These are phyloP conservation scores for Lasiurus cinereus DNA, from an alignment of 2,113 vertebrate species.

Conservation along the genomic window DNA sequence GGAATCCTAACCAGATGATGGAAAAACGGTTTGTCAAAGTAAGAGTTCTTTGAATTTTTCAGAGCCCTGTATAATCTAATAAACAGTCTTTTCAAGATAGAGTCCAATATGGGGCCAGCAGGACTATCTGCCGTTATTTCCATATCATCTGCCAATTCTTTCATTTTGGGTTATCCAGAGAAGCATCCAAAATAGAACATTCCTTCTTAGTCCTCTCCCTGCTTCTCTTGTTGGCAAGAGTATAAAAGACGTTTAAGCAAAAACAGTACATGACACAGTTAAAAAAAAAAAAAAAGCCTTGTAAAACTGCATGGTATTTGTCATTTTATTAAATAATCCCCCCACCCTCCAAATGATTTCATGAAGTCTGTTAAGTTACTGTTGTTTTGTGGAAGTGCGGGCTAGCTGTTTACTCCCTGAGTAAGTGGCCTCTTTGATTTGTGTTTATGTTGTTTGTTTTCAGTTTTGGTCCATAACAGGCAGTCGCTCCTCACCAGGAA, in stretches of 20 bases:
- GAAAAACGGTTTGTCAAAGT: slow-evolving; percentile 85
- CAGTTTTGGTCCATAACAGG: background rate
- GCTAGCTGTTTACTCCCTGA: slow-evolving; percentile 55
- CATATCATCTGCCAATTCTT: slow-evolving; percentile 75
- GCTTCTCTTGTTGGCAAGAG: slow-evolving; percentile 75
- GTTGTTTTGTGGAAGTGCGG: slow-evolving; percentile 64
- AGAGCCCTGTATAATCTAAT: slow-evolving; percentile 80
- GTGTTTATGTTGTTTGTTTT: slow-evolving; percentile 56
- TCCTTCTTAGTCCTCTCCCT: slow-evolving; percentile 7
- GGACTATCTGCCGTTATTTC: slow-evolving; percentile 81
- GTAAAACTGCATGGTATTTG: slow-evolving; percentile 71
- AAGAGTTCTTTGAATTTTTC: slow-evolving; percentile 84
- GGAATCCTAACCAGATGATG: slow-evolving; percentile 92
- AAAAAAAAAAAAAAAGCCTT: background rate
- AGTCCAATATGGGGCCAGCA: slow-evolving; percentile 74
- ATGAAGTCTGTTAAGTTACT: slow-evolving; percentile 69
- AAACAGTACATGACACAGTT: slow-evolving; percentile 76
- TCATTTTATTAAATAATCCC: slow-evolving; percentile 63
- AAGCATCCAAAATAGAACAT: slow-evolving; percentile 80
- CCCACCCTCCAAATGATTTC: slow-evolving; percentile 46
- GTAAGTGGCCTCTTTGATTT: background rate
- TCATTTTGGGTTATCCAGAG: slow-evolving; percentile 58
- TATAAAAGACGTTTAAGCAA: slow-evolving; percentile 74
- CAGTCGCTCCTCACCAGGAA: background rate
- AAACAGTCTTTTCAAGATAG: slow-evolving; percentile 80